These are phyloP conservation scores for Melanocharis versteri DNA, from an alignment of 2,113 vertebrate species.

Conservation along the genomic window DNA sequence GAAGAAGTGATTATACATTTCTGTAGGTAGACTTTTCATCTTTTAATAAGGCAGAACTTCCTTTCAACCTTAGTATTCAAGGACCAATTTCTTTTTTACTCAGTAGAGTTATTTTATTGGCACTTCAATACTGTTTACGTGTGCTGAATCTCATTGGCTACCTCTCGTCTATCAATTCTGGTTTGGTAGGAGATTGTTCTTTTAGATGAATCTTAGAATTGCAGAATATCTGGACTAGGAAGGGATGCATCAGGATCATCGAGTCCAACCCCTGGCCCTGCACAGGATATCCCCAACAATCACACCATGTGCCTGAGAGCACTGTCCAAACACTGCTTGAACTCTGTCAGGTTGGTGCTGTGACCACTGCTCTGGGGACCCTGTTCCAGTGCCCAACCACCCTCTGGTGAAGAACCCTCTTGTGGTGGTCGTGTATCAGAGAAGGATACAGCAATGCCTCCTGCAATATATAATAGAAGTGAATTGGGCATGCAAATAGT, in stretches of 20 bases:
- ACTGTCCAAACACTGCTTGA: fast-evolving
- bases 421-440: background rate
- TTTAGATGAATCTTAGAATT: background rate
- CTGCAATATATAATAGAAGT: background rate
- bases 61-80: background rate
- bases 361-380: background rate
- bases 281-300: no score
- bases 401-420: background rate
- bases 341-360: background rate
- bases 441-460: background rate
- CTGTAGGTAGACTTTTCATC: background rate
- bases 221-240: background rate
- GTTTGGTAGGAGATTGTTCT: background rate
- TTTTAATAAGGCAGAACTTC: background rate
- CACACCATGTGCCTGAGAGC: background rate
- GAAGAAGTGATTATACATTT: background rate
- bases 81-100: background rate
- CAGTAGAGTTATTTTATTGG: background rate
- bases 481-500: background rate
- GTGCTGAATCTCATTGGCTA: background rate
- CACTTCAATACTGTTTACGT: fast-evolving
- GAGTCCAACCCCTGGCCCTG: background rate
- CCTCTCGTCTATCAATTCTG: background rate
- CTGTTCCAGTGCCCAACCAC: background rate
- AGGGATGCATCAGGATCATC: background rate